Evolutionary conservation across 2,888 invertebrate species (phyloP).

Genomic region (Scaptomyza caliginosa): DNA sequence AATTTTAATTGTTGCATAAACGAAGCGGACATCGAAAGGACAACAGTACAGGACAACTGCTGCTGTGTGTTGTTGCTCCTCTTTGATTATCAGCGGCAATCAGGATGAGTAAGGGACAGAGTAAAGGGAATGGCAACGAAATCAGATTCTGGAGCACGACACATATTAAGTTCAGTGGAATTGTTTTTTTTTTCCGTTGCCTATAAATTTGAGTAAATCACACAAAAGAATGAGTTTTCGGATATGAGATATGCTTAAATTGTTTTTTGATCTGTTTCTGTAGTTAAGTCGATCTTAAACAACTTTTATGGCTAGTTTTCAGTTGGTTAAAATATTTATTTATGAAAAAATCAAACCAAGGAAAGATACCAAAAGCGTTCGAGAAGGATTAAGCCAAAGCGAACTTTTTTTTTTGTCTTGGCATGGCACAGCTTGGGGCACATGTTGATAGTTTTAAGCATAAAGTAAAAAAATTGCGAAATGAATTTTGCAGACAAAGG

Average conservation of each 20-base stretch:
- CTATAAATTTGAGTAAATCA: background rate
- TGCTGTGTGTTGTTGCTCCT: slow-evolving; percentile 19
- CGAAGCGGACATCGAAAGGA: slow-evolving; percentile 52
- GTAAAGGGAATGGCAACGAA: background rate
- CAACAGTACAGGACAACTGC: slow-evolving; percentile 11
- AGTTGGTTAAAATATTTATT: too few species aligned
- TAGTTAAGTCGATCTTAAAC: background rate
- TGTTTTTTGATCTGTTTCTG: background rate
- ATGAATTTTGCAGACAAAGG: background rate
- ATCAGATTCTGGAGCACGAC: slow-evolving; percentile 17
- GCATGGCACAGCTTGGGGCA: background rate
- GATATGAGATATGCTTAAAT: background rate
- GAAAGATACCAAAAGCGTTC: too few species aligned
- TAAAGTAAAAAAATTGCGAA: background rate
- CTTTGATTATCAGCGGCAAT: slow-evolving; percentile 71
- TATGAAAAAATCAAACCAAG: too few species aligned
- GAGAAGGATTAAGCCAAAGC: too few species aligned
- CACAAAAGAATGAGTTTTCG: background rate
- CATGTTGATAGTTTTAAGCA: background rate
- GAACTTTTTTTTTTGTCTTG: background rate
- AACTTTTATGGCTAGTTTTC: too few species aligned
- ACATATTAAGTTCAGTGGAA: slow-evolving; percentile 10
- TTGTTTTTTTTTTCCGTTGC: slow-evolving; percentile 3
- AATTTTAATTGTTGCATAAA: slow-evolving; percentile 76
- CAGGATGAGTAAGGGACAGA: slow-evolving; percentile 19